Evolutionary conservation across 1,140 invertebrate genomes (phyloP).

Genomic region (Drosophila paulistorum): DNA sequence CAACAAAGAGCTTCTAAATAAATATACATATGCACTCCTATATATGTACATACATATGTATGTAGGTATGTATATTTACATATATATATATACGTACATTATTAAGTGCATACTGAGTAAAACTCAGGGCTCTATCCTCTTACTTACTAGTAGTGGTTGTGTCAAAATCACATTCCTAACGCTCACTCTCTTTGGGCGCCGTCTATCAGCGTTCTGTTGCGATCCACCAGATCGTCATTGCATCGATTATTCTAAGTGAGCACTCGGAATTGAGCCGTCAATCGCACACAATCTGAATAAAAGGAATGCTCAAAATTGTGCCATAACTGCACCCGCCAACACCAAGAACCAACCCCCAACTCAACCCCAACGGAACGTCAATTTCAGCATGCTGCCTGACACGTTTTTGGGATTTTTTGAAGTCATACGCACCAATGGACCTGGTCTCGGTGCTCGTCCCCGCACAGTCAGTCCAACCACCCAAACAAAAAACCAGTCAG

Average conservation of each 20-base stretch:
- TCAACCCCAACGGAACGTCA: conserved; percentile 51
- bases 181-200: not conserved
- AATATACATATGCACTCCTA: not conserved
- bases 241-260: conserved; percentile 9
- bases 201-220: not conserved
- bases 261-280: conserved; percentile 16
- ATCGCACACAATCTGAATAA: conserved; percentile 11
- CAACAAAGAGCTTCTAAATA: conserved; percentile 18
- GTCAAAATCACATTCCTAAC: not conserved
- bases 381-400: conserved; percentile 74
- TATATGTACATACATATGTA: not conserved
- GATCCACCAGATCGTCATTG: not conserved
- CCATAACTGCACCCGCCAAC: conserved; percentile 31
- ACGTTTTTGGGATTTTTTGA: conserved; percentile 81
- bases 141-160: not conserved
- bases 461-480: conserved; percentile 17
- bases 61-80: not conserved
- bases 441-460: not conserved
- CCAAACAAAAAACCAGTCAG: conserved; percentile 16
- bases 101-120: not conserved
- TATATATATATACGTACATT: not conserved
- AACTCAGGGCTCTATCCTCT: not conserved
- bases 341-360: conserved; percentile 40
- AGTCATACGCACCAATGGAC: conserved; percentile 73
- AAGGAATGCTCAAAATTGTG: conserved; percentile 23